Percentiles rank a stretch among this genome's conserved stretches.
Evolutionary conservation across 35 echinoderm and acorn worm species (phyloP).

Genomic region (Nesometra sesokonis): DNA sequence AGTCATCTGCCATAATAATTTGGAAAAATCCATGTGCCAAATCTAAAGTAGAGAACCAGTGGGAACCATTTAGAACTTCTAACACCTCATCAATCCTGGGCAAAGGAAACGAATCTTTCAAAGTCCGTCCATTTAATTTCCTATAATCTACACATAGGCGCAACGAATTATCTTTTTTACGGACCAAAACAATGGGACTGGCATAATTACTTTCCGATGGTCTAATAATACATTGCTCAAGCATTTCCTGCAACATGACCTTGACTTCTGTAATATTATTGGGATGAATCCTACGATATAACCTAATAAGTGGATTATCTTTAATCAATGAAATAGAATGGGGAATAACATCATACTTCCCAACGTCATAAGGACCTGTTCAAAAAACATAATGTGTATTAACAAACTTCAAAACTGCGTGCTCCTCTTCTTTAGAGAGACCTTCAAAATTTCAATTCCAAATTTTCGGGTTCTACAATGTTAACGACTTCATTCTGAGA

Average conservation of each 20-base stretch:
- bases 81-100: too few relatives aligned
- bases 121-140: background rate
- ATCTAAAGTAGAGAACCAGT: too few relatives aligned
- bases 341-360: slow-evolving; percentile 16
- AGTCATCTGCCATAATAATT: too few relatives aligned
- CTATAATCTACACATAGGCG: background rate
- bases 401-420: background rate
- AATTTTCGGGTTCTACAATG: too few relatives aligned
- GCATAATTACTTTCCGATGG: background rate
- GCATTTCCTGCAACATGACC: slow-evolving; percentile 2
- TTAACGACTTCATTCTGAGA: too few relatives aligned
- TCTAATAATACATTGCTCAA: background rate
- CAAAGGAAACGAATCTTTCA: too few relatives aligned
- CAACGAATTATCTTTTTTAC: background rate
- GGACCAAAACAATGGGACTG: background rate
- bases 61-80: too few relatives aligned
- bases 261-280: background rate
- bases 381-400: slow-evolving; percentile 15
- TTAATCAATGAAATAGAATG: background rate
- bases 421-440: background rate
- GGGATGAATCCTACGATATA: background rate
- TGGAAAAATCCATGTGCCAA: too few relatives aligned
- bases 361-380: slow-evolving; percentile 3
- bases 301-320: slow-evolving; percentile 1
- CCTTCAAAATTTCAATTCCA: slow-evolving; percentile 19